Evolutionary conservation across 1,140 invertebrate genomes (phyloP).

Genomic region (Drosophila setifemur): DNA sequence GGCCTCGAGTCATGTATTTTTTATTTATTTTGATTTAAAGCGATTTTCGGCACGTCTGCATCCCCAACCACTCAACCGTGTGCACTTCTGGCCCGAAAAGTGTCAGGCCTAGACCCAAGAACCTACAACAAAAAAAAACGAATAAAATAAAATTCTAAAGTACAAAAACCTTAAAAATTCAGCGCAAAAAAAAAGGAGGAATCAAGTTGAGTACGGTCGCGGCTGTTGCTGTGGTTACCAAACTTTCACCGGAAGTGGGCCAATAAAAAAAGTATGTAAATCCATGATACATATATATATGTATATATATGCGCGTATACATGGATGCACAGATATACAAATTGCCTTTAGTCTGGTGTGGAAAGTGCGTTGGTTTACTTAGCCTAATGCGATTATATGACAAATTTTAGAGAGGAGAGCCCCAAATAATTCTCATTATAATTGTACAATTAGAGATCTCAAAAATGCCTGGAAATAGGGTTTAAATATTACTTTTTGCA

Average conservation of each 20-base stretch:
- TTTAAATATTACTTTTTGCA: too few relatives aligned
- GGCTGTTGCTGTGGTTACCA: constrained; percentile 11
- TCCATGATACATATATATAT: too few relatives aligned
- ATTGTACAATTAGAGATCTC: too few relatives aligned
- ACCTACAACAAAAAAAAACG: background rate
- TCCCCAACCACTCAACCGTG: constrained; percentile 53
- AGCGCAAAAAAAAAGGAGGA: background rate
- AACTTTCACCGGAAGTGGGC: constrained; percentile 21
- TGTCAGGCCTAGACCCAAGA: constrained; percentile 49
- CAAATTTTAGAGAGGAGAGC: background rate
- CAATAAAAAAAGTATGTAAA: constrained; percentile 20
- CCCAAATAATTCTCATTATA: background rate
- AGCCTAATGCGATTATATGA: constrained; percentile 69
- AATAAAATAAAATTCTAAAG: constrained; percentile 7
- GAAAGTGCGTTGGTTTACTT: constrained; percentile 35
- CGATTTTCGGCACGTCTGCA: constrained; percentile 54
- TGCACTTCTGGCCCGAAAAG: constrained; percentile 57
- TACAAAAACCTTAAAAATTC: constrained; percentile 15
- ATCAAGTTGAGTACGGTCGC: constrained; percentile 31
- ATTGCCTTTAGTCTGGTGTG: constrained; percentile 29
- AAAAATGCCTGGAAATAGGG: too few relatives aligned
- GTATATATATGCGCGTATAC: background rate
- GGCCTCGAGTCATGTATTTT: constrained; percentile 54
- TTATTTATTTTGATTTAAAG: constrained; percentile 70
- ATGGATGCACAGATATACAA: background rate